Percentiles rank a stretch among this genome's conserved stretches.
phyloP scores from a whole-genome alignment of 1,140 invertebrate species.

The Tetragnatha versicolor region DNA sequence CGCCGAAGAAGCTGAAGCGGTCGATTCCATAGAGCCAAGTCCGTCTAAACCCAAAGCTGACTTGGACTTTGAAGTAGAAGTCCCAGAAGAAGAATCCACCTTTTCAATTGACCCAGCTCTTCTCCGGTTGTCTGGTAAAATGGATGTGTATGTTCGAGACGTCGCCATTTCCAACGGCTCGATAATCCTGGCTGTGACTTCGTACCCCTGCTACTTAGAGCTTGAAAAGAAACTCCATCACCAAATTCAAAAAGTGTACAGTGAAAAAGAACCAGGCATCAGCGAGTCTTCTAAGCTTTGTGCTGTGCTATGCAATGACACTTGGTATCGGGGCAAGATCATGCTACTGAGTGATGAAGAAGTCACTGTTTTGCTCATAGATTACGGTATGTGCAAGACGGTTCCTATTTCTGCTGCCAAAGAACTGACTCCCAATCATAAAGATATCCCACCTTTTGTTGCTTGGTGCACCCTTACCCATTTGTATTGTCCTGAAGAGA shows the following conservation, averaged over 20 bases:
- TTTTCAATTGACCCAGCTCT: background rate
- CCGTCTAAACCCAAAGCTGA: background rate
- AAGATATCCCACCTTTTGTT: conserved; percentile 16
- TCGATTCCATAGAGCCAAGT: background rate
- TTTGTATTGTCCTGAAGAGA: conserved; percentile 9
- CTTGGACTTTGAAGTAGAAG: background rate
- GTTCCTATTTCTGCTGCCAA: background rate
- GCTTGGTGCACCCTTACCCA: conserved; percentile 9
- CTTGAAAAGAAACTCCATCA: background rate
- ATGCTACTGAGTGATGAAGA: background rate
- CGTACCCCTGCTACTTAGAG: background rate
- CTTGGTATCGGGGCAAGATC: conserved; percentile 27
- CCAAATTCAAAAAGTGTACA: background rate
- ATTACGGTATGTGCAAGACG: background rate
- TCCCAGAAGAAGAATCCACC: background rate
- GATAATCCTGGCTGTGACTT: background rate
- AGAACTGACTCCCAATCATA: background rate
- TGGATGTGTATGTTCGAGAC: conserved; percentile 1
- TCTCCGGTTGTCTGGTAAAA: background rate
- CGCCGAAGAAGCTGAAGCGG: background rate
- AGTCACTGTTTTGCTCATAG: conserved; percentile 2
- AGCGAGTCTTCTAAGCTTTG: background rate
- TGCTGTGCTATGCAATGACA: conserved; percentile 13
- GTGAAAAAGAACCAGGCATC: background rate
- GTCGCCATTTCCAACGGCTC: conserved; percentile 3